Base-by-base conservation (phyloP, 2,797 vertebrate genomes). In the Eulemur coronatus region DNA sequence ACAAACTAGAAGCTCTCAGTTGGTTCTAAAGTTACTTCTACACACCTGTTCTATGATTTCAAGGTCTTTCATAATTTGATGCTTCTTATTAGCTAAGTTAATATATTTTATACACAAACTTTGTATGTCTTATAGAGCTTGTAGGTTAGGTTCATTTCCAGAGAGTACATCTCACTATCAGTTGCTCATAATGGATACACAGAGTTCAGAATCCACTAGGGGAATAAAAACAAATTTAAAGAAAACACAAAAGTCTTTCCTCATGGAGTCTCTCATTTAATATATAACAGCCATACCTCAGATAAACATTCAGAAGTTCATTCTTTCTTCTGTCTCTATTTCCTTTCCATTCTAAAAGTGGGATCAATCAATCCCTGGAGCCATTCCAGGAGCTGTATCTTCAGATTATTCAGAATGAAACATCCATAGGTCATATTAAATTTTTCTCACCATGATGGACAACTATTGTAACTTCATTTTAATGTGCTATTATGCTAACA, bases 171-270 rank as follows among this genome's bases (percentile, higher is more conserved):
- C 24, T 96, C 67, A 78, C 22, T 52, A 33, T 89, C 79, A 59
- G 52, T 50, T 84, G 61, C 20, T 76, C 26, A 17, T 79, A 67
- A 79, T 48, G 33, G 22, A 57, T 92, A 80, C 33, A 73, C 8
- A 67, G 52, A 84, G 72, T 91, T 96, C n/a, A 61, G 50, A 93
- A 91, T 59, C 67, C 90, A 67, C 43, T 92, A 55, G 55, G 3
- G 52, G 2, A 89, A 86, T 78, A 69, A 85, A 46, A 78, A 80
- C 8, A 69, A 80, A 81, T 43, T n/a, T 11, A 43, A 41, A 43
- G 18, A 52, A 84, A 8, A 41, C 41, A 41, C 41, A 78, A 78
- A 52, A 57, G 15, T 35, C 3, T 67, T 88, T 84, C 48, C 28
- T 46, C 30, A 13, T 35, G 17, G 43, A 67, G 33, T 57, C 65